phyloP scores from a whole-genome alignment of 2,113 vertebrate species.

The Cathartes aura region DNA sequence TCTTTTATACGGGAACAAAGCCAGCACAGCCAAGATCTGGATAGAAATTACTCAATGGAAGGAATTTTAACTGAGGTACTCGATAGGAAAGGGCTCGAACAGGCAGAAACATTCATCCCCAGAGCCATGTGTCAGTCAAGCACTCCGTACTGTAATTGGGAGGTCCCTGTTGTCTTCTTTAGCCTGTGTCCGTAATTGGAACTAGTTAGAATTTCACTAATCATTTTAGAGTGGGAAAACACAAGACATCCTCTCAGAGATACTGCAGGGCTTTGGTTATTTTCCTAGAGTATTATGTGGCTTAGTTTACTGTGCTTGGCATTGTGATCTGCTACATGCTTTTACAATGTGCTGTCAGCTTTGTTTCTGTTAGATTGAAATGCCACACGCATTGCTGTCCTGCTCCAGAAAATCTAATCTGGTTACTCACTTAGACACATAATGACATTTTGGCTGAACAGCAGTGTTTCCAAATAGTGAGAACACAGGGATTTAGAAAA shows the following conservation, averaged over 20 bases:
- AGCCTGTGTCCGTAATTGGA: background rate
- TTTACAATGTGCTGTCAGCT: conserved; percentile 27
- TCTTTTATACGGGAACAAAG: conserved; percentile 32
- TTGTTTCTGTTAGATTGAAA: conserved; percentile 52
- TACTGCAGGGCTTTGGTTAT: conserved; percentile 9
- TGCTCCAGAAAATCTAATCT: conserved; percentile 46
- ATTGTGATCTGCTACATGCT: background rate
- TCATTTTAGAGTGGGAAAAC: conserved; percentile 17
- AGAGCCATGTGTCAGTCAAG: conserved; percentile 8
- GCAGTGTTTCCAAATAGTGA: background rate
- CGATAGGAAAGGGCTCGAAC: conserved; percentile 13
- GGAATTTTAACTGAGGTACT: conserved; percentile 47
- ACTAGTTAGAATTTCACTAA: conserved; percentile 12
- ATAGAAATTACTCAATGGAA: conserved; percentile 43
- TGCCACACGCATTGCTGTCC: conserved; percentile 33
- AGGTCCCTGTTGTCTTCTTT: background rate
- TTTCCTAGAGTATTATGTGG: background rate
- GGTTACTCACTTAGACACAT: background rate
- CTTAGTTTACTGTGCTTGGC: conserved; percentile 23
- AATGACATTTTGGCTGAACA: conserved; percentile 11
- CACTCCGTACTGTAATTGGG: background rate
- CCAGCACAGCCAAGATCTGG: conserved; percentile 39
- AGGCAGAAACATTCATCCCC: conserved; percentile 10
- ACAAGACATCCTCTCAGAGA: background rate
- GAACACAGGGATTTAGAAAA: background rate